Percentiles rank a stretch among this genome's conserved stretches.
Conservation (phyloP, 1,140 invertebrate genomes). For the Pentalonia nigronervosa region DNA sequence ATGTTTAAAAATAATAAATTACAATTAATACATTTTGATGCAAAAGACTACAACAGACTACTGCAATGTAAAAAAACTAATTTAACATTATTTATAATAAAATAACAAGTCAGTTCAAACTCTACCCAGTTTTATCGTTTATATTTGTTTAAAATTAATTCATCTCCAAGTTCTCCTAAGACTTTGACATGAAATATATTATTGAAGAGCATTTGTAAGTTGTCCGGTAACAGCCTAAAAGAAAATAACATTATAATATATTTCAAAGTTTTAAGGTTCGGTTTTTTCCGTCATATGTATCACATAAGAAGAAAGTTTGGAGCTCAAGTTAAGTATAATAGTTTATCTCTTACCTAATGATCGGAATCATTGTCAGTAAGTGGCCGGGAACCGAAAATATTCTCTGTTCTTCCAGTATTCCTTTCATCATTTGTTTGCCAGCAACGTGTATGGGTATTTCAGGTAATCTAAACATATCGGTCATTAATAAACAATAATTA, state of each 20-base stretch:
- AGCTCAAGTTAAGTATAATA: no score
- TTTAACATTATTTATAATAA: background rate
- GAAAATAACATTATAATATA: background rate
- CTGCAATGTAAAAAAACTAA: no score
- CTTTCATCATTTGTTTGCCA: background rate
- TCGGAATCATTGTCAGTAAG: background rate
- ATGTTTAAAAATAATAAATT: background rate
- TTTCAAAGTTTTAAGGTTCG: background rate
- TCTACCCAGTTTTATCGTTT: background rate
- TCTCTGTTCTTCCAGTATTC: background rate
- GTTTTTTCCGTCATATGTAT: background rate
- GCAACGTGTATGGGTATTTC: background rate
- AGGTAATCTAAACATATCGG: background rate
- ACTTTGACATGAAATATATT: background rate
- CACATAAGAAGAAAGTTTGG: background rate
- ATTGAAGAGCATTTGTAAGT: background rate
- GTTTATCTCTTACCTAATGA: background rate
- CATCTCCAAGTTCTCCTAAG: background rate
- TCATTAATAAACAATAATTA: background rate
- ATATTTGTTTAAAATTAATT: background rate
- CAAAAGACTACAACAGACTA: no score
- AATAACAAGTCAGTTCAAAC: background rate
- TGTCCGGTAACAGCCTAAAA: slow-evolving; percentile 37
- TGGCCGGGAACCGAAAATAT: slow-evolving; percentile 27
- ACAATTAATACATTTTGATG: background rate